Conservation (phyloP, 2,113 vertebrate species). For the Tautogolabrus adspersus region DNA sequence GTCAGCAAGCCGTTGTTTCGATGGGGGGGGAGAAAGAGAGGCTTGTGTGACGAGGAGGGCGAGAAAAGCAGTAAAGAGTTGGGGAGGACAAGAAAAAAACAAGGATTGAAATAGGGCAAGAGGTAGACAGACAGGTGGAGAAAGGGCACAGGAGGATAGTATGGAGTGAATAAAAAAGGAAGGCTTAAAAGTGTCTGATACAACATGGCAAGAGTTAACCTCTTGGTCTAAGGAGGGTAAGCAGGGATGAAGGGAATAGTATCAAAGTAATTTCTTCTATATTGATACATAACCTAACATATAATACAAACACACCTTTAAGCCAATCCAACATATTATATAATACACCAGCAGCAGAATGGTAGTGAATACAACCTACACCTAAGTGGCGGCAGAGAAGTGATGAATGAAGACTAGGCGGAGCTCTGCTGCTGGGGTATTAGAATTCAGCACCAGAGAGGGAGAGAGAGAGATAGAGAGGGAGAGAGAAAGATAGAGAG, state of each 20-base stretch:
- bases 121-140: slow-evolving; percentile 1
- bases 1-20: slow-evolving; percentile 77
- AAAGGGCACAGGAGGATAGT: slow-evolving; percentile 36
- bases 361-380: slow-evolving; percentile 51
- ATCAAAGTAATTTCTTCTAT: too few relatives aligned
- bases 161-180: slow-evolving; percentile 45
- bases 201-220: background rate
- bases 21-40: slow-evolving; percentile 50
- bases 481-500: slow-evolving; percentile 24
- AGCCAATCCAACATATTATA: background rate
- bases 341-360: slow-evolving; percentile 28
- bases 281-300: background rate
- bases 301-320: background rate
- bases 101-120: slow-evolving; percentile 30
- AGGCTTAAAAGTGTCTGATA: slow-evolving; percentile 42
- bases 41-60: slow-evolving; percentile 23
- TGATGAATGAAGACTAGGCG: slow-evolving; percentile 79
- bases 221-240: slow-evolving; percentile 2
- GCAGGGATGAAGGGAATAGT: slow-evolving; percentile 17
- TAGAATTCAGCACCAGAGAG: slow-evolving; percentile 62
- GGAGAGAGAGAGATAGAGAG: slow-evolving; percentile 22
- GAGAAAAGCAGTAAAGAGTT: slow-evolving; percentile 49
- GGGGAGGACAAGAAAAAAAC: slow-evolving; percentile 48
- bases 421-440: slow-evolving; percentile 72
- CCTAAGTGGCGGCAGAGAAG: slow-evolving; percentile 42